Evolutionary conservation across 1,140 invertebrate genomes (phyloP).

Genomic region (Fopius arisanus): DNA sequence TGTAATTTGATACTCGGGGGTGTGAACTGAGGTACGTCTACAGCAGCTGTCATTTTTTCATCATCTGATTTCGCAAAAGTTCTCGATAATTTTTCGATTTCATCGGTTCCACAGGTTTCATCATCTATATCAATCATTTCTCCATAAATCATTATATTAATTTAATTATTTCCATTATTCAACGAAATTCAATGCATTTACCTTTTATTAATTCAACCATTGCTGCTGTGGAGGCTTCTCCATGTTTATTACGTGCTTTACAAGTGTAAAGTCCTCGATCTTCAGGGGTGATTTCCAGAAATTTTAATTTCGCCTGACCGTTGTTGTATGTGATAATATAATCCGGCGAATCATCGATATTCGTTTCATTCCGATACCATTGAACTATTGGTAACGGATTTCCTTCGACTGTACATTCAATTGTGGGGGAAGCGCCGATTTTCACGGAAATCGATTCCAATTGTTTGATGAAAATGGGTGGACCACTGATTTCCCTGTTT

Average conservation of each 20-base stretch:
- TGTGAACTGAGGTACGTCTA: slow-evolving; percentile 57
- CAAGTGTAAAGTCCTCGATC: slow-evolving; percentile 74
- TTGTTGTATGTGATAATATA: slow-evolving; percentile 74
- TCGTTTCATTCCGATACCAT: slow-evolving; percentile 80
- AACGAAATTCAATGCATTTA: slow-evolving; percentile 45
- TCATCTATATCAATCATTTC: background rate
- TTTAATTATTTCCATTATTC: too few species aligned
- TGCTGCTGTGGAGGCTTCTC: slow-evolving; percentile 69
- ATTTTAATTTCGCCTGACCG: slow-evolving; percentile 71
- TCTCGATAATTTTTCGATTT: too few species aligned
- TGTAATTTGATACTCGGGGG: slow-evolving; percentile 77
- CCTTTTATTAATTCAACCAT: slow-evolving; percentile 66
- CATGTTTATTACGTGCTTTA: slow-evolving; percentile 75
- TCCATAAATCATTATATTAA: too few species aligned
- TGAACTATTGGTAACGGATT: slow-evolving; percentile 80
- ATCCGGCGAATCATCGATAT: slow-evolving; percentile 78
- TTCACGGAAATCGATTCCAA: slow-evolving; percentile 69
- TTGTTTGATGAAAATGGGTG: slow-evolving; percentile 73
- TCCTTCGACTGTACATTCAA: slow-evolving; percentile 77
- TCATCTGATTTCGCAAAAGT: slow-evolving; percentile 22
- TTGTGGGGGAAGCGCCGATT: slow-evolving; percentile 73
- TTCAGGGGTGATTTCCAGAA: slow-evolving; percentile 67
- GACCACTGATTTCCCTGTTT: slow-evolving; percentile 51
- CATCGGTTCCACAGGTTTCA: slow-evolving; percentile 19
- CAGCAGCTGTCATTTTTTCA: slow-evolving; percentile 13